Evolutionary conservation across 2,888 invertebrate species (phyloP).

Genomic region (Clivina fossor): DNA sequence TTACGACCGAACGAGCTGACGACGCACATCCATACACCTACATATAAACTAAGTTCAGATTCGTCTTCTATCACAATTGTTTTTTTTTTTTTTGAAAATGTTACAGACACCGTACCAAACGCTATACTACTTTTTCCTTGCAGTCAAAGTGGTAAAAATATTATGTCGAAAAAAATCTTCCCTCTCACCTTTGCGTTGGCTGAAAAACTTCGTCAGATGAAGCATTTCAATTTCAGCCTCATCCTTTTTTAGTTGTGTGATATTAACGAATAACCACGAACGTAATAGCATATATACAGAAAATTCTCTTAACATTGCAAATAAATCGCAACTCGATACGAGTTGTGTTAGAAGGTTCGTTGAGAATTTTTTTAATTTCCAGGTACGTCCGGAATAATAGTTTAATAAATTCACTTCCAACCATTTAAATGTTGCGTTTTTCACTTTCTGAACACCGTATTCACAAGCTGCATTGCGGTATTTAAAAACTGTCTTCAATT

Average conservation of each 20-base stretch:
- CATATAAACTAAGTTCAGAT: too few relatives aligned
- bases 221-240: too few relatives aligned
- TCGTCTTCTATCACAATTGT: too few relatives aligned
- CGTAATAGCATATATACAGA: slow-evolving; percentile 71
- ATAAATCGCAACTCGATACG: slow-evolving; percentile 65
- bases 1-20: too few relatives aligned
- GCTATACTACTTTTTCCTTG: too few relatives aligned
- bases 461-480: slow-evolving; percentile 70
- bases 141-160: too few relatives aligned
- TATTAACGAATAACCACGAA: slow-evolving; percentile 65
- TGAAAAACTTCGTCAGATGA: slow-evolving; percentile 54
- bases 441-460: slow-evolving; percentile 66
- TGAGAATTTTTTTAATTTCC: slow-evolving; percentile 63
- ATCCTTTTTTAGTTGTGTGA: slow-evolving; percentile 49
- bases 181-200: slow-evolving; percentile 51
- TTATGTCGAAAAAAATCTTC: too few relatives aligned
- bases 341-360: slow-evolving; percentile 66
- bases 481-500: slow-evolving; percentile 62
- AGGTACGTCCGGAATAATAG: slow-evolving; percentile 59
- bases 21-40: too few relatives aligned
- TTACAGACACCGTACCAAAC: too few relatives aligned
- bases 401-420: slow-evolving; percentile 68
- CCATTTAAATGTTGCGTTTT: slow-evolving; percentile 68
- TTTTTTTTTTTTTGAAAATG: too few relatives aligned
- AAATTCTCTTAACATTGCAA: slow-evolving; percentile 78